These are phyloP conservation scores for Vombatus ursinus DNA, from an alignment of 2,113 vertebrate genomes.

Conservation along the genomic window DNA sequence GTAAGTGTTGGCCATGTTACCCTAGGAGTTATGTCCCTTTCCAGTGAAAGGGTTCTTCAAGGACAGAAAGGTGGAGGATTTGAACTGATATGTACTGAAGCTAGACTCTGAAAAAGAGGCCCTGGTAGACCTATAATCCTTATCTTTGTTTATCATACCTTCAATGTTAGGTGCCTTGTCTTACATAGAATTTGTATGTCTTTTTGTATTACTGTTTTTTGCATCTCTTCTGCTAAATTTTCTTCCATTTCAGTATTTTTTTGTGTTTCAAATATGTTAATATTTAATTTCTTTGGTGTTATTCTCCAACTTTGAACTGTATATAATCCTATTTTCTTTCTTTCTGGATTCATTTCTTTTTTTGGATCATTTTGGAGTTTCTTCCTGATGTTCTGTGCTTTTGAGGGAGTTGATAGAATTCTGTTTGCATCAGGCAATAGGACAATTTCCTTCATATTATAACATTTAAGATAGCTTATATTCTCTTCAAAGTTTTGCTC, in stretches of 20 bases:
- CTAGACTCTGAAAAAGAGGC: background rate
- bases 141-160: background rate
- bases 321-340: background rate
- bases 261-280: background rate
- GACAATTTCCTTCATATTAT: background rate
- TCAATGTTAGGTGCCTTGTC: background rate
- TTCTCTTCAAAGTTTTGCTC: background rate
- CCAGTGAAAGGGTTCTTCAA: background rate
- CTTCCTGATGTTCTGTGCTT: background rate
- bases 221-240: background rate
- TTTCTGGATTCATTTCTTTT: background rate
- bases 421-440: background rate
- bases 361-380: background rate
- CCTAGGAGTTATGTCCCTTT: background rate
- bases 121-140: background rate
- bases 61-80: background rate
- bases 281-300: background rate
- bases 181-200: background rate
- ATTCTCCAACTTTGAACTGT: background rate
- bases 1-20: background rate
- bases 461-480: background rate
- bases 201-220: background rate
- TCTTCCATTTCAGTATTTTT: background rate
- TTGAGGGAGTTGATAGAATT: background rate
- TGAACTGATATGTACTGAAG: background rate